phyloP scores from a whole-genome alignment of 2,113 vertebrate genomes.

The Grammomys surdaster region DNA sequence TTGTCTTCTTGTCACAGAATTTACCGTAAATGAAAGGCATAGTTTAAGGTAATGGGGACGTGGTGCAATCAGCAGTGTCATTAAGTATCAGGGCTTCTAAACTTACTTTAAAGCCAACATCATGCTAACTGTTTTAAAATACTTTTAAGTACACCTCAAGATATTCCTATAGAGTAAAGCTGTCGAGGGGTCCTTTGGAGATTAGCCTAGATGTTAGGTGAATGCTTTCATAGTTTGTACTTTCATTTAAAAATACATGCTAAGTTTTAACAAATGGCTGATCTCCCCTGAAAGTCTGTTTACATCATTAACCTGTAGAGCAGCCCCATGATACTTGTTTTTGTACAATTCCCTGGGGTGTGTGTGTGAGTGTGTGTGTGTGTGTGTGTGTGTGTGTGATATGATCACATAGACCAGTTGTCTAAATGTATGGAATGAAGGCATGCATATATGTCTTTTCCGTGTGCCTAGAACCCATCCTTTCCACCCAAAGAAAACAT shows the following conservation, averaged over 20 bases:
- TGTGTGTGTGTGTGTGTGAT: background rate
- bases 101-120: conserved; percentile 27
- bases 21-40: background rate
- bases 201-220: conserved; percentile 36
- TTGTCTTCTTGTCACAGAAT: conserved; percentile 33
- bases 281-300: conserved; percentile 30
- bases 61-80: background rate
- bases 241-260: conserved; percentile 56
- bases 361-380: too few species aligned
- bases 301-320: conserved; percentile 28
- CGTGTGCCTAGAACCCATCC: background rate
- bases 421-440: background rate
- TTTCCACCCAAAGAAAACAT: background rate
- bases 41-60: conserved; percentile 13
- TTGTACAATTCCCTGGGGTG: conserved; percentile 12
- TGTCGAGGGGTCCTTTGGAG: background rate
- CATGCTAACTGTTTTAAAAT: conserved; percentile 37
- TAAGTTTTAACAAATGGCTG: conserved; percentile 45
- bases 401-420: background rate
- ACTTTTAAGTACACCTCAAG: conserved; percentile 28
- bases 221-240: conserved; percentile 49
- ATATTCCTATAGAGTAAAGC: background rate
- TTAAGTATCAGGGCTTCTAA: conserved; percentile 30
- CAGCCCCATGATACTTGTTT: background rate
- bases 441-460: background rate